Percentiles rank a stretch among this genome's conserved stretches.
Conservation (phyloP, 2,113 vertebrate genomes). For the Heloderma charlesbogerti region DNA sequence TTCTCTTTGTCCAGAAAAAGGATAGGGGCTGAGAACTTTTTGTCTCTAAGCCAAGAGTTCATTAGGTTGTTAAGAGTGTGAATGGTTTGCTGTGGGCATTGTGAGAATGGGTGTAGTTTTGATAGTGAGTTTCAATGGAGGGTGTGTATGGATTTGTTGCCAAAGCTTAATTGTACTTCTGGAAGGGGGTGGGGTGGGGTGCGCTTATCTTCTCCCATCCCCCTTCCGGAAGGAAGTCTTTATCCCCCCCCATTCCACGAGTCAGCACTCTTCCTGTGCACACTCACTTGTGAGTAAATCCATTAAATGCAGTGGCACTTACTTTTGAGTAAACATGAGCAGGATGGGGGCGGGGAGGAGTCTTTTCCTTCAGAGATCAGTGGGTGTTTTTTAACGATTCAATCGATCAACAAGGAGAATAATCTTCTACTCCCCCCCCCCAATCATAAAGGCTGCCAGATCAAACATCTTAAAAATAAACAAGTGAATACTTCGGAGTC, state of each 20-base stretch:
- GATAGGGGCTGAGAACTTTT: not conserved
- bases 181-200: not conserved
- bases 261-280: not conserved
- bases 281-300: not conserved
- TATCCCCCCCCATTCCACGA: not conserved
- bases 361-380: not conserved
- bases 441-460: not conserved
- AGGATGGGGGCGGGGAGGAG: no score
- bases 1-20: slow-evolving; percentile 14
- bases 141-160: not conserved
- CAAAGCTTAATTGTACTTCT: not conserved
- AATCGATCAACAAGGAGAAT: not conserved
- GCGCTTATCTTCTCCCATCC: not conserved
- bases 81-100: no score
- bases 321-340: not conserved
- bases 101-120: not conserved
- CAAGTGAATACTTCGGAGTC: not conserved
- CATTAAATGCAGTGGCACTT: not conserved
- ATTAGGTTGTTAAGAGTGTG: not conserved
- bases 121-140: not conserved
- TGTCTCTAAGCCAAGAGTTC: not conserved
- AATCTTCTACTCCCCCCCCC: not conserved
- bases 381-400: not conserved
- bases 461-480: not conserved
- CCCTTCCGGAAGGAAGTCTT: not conserved